Conservation (phyloP, 2,888 invertebrate species). For the Enchytraeus crypticus region DNA sequence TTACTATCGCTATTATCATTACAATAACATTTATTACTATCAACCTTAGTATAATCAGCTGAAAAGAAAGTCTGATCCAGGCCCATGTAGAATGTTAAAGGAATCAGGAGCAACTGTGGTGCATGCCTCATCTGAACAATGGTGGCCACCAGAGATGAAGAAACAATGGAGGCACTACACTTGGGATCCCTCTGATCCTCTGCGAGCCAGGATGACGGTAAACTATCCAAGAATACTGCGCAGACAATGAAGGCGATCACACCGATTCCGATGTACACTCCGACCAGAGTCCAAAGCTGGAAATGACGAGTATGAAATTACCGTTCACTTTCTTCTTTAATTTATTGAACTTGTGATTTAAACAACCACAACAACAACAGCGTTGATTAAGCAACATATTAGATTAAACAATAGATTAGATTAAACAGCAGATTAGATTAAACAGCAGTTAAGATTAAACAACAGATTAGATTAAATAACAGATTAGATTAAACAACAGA, state of each 20-base stretch:
- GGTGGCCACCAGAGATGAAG: conserved; percentile 1
- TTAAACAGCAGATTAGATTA: no score
- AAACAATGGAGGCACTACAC: background rate
- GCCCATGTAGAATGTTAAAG: background rate
- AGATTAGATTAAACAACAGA: no score
- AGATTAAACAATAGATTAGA: no score
- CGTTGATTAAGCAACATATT: no score
- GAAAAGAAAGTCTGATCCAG: background rate
- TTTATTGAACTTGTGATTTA: no score
- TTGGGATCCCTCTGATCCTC: background rate
- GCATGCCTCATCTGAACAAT: background rate
- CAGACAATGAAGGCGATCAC: conserved; percentile 68
- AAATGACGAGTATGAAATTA: no score
- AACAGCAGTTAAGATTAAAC: no score
- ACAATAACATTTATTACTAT: background rate
- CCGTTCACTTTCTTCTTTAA: no score
- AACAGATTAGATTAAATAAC: no score
- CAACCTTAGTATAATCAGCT: background rate
- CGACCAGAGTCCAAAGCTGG: conserved; percentile 24
- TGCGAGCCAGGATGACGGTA: conserved; percentile 4
- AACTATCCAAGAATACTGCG: conserved; percentile 68
- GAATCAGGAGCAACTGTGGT: background rate
- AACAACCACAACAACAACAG: no score
- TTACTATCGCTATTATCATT: background rate
- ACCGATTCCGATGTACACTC: conserved; percentile 21